Evolutionary conservation across 1,140 invertebrate species (phyloP).

Genomic region (Metopolophium dirhodum): DNA sequence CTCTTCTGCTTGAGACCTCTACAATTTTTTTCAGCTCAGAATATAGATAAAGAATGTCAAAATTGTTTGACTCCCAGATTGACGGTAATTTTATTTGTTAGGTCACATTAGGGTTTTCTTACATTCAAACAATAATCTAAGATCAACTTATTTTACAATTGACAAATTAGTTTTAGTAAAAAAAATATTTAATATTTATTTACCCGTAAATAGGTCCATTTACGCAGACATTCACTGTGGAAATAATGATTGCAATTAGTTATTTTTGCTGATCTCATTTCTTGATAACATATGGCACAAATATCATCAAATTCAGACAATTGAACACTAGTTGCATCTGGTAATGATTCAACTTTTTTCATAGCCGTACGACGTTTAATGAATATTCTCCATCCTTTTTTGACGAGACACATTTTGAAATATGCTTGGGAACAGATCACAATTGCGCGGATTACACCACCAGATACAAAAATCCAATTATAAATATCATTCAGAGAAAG

Average conservation of each 20-base stretch:
- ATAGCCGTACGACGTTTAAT: conserved; percentile 90
- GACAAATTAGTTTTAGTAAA: neutral
- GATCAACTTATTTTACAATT: neutral
- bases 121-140: neutral
- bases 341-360: conserved; percentile 88
- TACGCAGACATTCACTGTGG: conserved; percentile 92
- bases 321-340: conserved; percentile 81
- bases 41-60: too few species aligned
- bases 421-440: conserved; percentile 97
- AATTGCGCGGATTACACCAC: conserved; percentile 83
- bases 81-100: neutral
- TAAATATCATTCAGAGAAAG: conserved; percentile 93
- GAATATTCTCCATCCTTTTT: conserved; percentile 85
- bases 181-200: neutral
- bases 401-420: conserved; percentile 81
- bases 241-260: conserved; percentile 94
- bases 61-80: too few species aligned
- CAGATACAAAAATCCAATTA: conserved; percentile 89
- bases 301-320: conserved; percentile 83
- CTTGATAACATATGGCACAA: conserved; percentile 95
- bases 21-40: too few species aligned
- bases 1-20: too few species aligned
- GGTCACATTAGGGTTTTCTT: neutral
- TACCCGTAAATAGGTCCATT: conserved; percentile 89
- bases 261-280: conserved; percentile 89